phyloP scores from a whole-genome alignment of 2,888 invertebrate species.

The Strigamia crassipes region DNA sequence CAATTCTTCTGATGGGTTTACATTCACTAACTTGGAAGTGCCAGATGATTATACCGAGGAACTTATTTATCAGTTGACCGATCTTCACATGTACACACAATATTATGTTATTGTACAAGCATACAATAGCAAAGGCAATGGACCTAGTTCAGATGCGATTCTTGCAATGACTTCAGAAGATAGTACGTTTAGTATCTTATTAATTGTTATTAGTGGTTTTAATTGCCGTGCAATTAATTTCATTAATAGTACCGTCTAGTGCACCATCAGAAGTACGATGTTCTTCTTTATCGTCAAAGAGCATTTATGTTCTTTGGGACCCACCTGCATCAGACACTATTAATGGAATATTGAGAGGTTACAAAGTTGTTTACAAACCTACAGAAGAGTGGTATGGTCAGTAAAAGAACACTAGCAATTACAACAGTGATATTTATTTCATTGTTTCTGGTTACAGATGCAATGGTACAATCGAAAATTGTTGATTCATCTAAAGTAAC shows the following conservation, averaged over 20 bases:
- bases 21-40: constrained; percentile 46
- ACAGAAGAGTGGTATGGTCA: constrained; percentile 1
- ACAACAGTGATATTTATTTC: background rate
- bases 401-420: background rate
- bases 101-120: constrained; percentile 28
- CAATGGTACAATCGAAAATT: background rate
- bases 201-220: too few relatives aligned
- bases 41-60: constrained; percentile 31
- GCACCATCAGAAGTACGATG: background rate
- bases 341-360: background rate
- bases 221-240: background rate
- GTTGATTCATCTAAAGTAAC: background rate
- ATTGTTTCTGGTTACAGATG: background rate
- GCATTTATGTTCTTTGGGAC: background rate
- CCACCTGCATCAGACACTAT: background rate
- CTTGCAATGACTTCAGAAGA: constrained; percentile 35
- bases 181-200: background rate
- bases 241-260: background rate
- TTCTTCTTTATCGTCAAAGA: background rate
- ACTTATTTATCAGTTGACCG: constrained; percentile 23
- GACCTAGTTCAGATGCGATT: background rate
- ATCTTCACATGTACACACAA: constrained; percentile 19
- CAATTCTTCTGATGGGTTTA: constrained; percentile 33
- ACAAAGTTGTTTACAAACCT: background rate
- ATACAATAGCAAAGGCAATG: constrained; percentile 2